phyloP scores from a whole-genome alignment of 53 echinoderm and acorn worm genomes.

The Antedon mediterranea region DNA sequence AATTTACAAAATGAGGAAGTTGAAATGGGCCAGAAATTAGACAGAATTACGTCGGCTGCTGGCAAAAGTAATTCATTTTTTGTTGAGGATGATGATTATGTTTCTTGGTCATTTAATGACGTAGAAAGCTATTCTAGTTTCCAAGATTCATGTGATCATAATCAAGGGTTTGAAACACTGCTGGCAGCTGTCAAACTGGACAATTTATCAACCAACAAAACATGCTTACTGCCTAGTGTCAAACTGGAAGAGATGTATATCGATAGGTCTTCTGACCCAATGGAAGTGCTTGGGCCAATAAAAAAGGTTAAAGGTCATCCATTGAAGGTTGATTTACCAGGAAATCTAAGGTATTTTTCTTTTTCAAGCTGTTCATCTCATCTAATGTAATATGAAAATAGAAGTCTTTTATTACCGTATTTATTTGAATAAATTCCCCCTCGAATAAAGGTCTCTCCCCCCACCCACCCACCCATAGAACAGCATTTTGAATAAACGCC shows the following conservation, averaged over 20 bases:
- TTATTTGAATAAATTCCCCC: too few species aligned
- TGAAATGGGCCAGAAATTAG: not conserved
- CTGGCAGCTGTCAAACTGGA: not conserved
- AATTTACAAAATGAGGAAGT: not conserved
- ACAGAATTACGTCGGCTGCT: not conserved
- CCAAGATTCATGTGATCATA: not conserved
- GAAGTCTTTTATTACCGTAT: too few species aligned
- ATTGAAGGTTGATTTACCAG: not conserved
- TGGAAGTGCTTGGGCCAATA: slow-evolving; percentile 21
- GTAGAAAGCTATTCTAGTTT: not conserved
- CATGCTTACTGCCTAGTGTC: slow-evolving; percentile 12
- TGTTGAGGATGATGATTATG: not conserved
- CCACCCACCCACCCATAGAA: too few species aligned
- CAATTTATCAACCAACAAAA: not conserved
- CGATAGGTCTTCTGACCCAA: slow-evolving; percentile 6
- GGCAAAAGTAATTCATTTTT: not conserved
- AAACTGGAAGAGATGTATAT: slow-evolving; percentile 20
- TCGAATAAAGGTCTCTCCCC: too few species aligned
- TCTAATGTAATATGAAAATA: too few species aligned
- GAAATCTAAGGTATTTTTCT: not conserved
- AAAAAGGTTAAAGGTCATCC: slow-evolving; percentile 13
- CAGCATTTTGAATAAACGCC: too few species aligned
- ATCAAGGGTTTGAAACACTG: not conserved
- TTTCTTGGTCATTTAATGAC: not conserved
- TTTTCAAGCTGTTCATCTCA: too few species aligned